Evolutionary conservation across 2,888 invertebrate genomes (phyloP), one percentile per base, ranked within the genome.

Genomic region (Anagyrus pseudococci): DNA sequence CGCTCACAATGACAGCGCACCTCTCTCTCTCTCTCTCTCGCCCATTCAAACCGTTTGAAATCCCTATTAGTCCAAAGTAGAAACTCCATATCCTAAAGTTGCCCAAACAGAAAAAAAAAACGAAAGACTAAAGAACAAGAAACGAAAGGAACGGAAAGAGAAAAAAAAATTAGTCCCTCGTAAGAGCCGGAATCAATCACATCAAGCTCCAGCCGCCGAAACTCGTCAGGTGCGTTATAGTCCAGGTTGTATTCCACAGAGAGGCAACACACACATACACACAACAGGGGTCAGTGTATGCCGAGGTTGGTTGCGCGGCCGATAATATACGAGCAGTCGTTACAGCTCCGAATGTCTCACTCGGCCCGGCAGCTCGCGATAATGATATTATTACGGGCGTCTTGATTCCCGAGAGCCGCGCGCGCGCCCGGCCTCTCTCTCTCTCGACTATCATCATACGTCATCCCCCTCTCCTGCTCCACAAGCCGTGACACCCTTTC

Each of bases 131-230:
- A 33, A 53, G n/a, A 22, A 17, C 7, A 40, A 20, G 20, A 52
- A 25, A 50, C 44, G 41, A 55, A 23, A 37, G 20, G 40, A 15
- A 25, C 17, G 26, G 22, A 1, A 43, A n/a, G 15, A 6, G 40
- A 20, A 17, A 55, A 48, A 60, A 64, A 64, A 60, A 64, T 57
- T 60, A 49, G 53, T 15, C 56, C 8, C 58, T 54, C 61, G 54
- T 64, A 61, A 61, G 44, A 53, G 53, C 46, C 64, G 43, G 15
- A 61, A 65, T 65, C 61, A 65, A 61, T 65, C 64, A 65, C 43
- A 46, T 17, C n/a, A 13, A 17, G 40, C 48, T 19, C 20, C 19
- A 25, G 15, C 19, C 47, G 33, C 17, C 17, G 6, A 10, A 8
- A 2, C 7, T 46, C 4, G 22, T 44, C 61, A 22, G 48, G 50